Evolutionary conservation across 2,888 invertebrate species (phyloP).

Genomic region (Agrilus cyanescens): DNA sequence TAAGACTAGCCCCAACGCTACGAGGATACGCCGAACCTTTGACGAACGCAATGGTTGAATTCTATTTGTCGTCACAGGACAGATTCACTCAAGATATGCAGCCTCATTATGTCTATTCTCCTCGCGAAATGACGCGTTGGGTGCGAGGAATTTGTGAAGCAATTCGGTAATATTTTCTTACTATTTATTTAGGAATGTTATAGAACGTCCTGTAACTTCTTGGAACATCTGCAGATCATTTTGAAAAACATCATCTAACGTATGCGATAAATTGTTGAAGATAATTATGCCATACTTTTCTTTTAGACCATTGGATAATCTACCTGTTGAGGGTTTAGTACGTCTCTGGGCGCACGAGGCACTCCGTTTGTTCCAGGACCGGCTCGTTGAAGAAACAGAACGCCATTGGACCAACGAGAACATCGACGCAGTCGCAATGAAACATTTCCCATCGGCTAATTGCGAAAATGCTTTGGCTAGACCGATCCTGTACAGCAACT

Average conservation of each 20-base stretch:
- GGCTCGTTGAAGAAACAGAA: conserved; percentile 88
- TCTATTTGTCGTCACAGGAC: conserved; percentile 94
- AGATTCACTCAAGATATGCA: conserved; percentile 99
- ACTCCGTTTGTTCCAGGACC: conserved; percentile 90
- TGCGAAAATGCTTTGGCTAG: conserved; percentile 72
- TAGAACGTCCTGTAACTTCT: no score
- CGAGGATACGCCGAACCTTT: conserved; percentile 91
- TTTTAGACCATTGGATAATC: conserved; percentile 73
- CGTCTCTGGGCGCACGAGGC: conserved; percentile 99
- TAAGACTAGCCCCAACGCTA: conserved; percentile 82
- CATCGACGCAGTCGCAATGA: conserved; percentile 82
- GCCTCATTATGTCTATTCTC: conserved; percentile 99
- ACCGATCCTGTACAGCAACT: conserved; percentile 97
- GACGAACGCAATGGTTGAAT: conserved; percentile 98
- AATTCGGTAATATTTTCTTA: conserved; percentile 45
- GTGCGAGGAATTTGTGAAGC: conserved; percentile 99
- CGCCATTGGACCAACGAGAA: conserved; percentile 97
- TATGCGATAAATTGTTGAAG: no score
- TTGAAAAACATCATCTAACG: no score
- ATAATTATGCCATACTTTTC: no score
- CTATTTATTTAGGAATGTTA: no score
- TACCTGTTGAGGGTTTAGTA: conserved; percentile 88
- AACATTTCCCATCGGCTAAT: conserved; percentile 72
- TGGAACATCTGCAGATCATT: no score
- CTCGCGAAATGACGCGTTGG: conserved; percentile 98